Percentiles rank a stretch among this genome's conserved stretches.
These are phyloP conservation scores for Gymnocheta viridis DNA, from an alignment of 2,888 invertebrate genomes.

Conservation along the genomic window DNA sequence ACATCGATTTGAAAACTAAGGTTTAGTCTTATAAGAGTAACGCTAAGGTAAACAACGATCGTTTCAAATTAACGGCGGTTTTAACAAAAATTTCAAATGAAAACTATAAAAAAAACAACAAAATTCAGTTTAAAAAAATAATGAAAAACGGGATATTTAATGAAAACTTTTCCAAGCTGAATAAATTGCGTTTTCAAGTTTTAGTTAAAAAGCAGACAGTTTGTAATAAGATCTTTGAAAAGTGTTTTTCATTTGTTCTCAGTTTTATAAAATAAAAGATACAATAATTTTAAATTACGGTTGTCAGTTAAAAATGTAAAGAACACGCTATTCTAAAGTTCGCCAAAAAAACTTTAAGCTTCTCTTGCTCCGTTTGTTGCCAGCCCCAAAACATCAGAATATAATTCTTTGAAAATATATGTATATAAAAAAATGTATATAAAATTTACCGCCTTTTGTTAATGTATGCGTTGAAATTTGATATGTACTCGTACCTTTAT, in stretches of 20 bases:
- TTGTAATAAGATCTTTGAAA: background rate
- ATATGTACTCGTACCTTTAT: constrained; percentile 67
- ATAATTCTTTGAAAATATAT: constrained; percentile 45
- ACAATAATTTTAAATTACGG: background rate
- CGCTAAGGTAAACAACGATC: constrained; percentile 76
- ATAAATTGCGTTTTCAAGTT: background rate
- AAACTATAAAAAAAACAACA: constrained; percentile 17
- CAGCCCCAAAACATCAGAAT: constrained; percentile 26
- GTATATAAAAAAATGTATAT: constrained; percentile 16
- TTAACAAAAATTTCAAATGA: constrained; percentile 37
- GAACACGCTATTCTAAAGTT: constrained; percentile 54
- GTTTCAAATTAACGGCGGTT: constrained; percentile 67
- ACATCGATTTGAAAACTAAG: constrained; percentile 75
- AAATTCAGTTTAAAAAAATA: constrained; percentile 10
- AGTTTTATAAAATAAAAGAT: background rate
- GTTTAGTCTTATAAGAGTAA: constrained; percentile 81
- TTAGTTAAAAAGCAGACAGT: background rate
- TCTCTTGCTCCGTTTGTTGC: constrained; percentile 19
- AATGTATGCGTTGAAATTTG: constrained; percentile 67
- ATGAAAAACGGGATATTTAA: constrained; percentile 7
- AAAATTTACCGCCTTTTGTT: constrained; percentile 66
- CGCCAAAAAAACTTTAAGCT: background rate
- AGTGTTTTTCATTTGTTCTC: background rate
- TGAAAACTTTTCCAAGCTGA: background rate
- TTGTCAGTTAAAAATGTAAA: constrained; percentile 8